These are phyloP conservation scores for Corydoras maculifer DNA, from an alignment of 2,113 vertebrate genomes.

Conservation along the genomic window DNA sequence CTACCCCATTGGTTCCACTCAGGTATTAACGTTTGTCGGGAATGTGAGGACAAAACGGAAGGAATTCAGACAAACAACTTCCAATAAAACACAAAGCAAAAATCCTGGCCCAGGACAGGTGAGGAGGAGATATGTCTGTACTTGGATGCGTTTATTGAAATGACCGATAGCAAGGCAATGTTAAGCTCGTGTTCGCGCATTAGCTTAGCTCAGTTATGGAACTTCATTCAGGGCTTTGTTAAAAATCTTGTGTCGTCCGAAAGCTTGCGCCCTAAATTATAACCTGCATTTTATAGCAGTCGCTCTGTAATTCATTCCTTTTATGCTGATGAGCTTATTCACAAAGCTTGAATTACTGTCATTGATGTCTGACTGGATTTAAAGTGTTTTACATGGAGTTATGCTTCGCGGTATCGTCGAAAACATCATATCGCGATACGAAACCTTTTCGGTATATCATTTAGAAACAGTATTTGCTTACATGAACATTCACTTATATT, in stretches of 20 bases:
- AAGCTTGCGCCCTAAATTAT: not conserved
- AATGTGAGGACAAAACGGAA: conserved; percentile 80
- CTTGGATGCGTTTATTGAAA: not conserved
- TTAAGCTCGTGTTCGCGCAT: not conserved
- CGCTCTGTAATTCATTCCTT: not conserved
- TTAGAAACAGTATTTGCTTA: no score
- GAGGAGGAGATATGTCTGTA: conserved; percentile 37
- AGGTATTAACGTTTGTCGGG: conserved; percentile 66
- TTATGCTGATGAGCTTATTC: not conserved
- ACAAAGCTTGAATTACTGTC: not conserved
- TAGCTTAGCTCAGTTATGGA: conserved; percentile 46
- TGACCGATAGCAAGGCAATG: not conserved
- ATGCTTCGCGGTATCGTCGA: no score
- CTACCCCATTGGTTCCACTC: conserved; percentile 46
- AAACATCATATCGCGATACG: no score
- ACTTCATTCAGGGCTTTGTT: conserved; percentile 78
- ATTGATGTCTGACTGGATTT: not conserved
- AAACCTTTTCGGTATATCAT: no score
- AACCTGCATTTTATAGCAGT: not conserved
- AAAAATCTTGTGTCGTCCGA: conserved; percentile 34
- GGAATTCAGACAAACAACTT: conserved; percentile 66
- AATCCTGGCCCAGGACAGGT: conserved; percentile 75
- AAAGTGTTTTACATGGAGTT: no score
- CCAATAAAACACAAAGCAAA: conserved; percentile 56
- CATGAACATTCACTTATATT: no score